phyloP scores from a whole-genome alignment of 2,888 invertebrate genomes.

The Drosophila hamatofila region DNA sequence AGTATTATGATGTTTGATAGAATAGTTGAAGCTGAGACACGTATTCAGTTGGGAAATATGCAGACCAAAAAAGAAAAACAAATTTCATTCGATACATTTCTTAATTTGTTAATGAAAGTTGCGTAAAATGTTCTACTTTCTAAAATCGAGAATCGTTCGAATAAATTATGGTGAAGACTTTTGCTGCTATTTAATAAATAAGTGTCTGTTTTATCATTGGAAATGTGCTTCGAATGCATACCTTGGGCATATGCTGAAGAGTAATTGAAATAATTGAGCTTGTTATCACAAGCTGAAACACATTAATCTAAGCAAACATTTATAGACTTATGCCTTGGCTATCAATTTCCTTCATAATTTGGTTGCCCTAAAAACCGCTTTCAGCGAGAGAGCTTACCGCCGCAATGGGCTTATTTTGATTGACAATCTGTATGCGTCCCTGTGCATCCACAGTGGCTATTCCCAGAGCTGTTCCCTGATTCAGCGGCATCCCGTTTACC shows the following conservation, averaged over 20 bases:
- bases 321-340: conserved; percentile 5
- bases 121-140: not conserved
- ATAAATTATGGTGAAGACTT: not conserved
- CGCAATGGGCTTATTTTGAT: conserved; percentile 85
- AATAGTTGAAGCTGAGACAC: not conserved
- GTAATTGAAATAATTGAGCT: conserved; percentile 1
- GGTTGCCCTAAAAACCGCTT: conserved; percentile 15
- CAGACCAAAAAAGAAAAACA: no score
- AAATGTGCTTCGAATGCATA: not conserved
- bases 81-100: not conserved
- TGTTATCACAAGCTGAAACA: not conserved
- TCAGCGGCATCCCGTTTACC: conserved; percentile 93
- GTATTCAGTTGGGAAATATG: not conserved
- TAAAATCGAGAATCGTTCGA: conserved; percentile 1
- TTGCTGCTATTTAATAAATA: not conserved
- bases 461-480: conserved; percentile 86
- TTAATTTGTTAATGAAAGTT: not conserved
- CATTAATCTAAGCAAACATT: conserved; percentile 3
- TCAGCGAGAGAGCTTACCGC: conserved; percentile 71
- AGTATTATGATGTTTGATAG: not conserved
- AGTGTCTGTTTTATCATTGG: not conserved
- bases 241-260: not conserved
- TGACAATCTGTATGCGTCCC: conserved; percentile 85
- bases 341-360: not conserved
- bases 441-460: conserved; percentile 85